phyloP scores from a whole-genome alignment of 37 sponge, comb jelly and placozoan genomes.

The Eunapius fragilis region DNA sequence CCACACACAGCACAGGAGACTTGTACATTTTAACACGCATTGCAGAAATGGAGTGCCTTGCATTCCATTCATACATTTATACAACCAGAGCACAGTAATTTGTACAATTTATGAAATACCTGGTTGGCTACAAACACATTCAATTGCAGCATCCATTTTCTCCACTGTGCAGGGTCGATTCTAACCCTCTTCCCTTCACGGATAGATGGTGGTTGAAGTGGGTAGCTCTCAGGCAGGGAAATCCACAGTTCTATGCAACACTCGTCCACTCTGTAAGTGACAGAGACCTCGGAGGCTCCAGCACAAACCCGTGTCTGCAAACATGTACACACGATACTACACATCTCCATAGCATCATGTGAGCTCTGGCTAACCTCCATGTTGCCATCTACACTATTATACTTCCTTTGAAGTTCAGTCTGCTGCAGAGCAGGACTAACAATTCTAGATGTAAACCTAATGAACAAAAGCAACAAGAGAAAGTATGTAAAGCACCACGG shows the following conservation, averaged over 20 bases:
- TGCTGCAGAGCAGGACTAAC: slow-evolving; percentile 58
- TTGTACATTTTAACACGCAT: too few relatives aligned
- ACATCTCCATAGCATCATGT: too few relatives aligned
- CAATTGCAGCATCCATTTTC: slow-evolving; percentile 94
- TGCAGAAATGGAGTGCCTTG: too few relatives aligned
- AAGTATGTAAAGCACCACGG: too few relatives aligned
- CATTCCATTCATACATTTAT: too few relatives aligned
- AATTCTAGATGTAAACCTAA: slow-evolving; percentile 49
- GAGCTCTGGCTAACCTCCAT: slow-evolving; percentile 65
- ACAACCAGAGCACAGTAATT: too few relatives aligned
- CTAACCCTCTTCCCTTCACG: slow-evolving; percentile 76
- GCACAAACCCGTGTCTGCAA: slow-evolving; percentile 59
- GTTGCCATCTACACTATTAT: slow-evolving; percentile 37
- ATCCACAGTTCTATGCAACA: slow-evolving; percentile 85
- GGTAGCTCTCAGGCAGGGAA: slow-evolving; percentile 70
- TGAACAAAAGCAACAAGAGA: too few relatives aligned
- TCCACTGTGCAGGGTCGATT: slow-evolving; percentile 80
- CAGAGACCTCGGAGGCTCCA: slow-evolving; percentile 80
- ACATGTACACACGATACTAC: not conserved
- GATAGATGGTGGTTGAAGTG: slow-evolving; percentile 80
- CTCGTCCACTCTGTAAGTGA: slow-evolving; percentile 84
- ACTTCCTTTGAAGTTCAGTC: slow-evolving; percentile 38
- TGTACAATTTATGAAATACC: slow-evolving; percentile 30
- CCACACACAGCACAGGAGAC: too few relatives aligned
- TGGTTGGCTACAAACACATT: slow-evolving; percentile 84